Conservation (phyloP, 2,113 vertebrate species). For the Chiloscyllium plagiosum region DNA sequence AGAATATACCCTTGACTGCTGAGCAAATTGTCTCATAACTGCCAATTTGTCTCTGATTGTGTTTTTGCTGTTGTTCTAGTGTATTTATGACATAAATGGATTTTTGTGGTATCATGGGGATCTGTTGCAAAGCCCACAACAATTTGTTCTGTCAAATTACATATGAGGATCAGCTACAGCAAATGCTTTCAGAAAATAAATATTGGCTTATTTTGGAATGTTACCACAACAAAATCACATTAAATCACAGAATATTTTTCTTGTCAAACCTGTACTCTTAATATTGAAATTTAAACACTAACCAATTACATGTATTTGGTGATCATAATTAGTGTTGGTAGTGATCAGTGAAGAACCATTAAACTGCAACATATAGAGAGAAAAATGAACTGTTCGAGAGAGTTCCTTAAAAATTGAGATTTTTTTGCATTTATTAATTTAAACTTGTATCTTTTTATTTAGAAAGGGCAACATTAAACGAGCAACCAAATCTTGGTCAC, state of each 20-base stretch:
- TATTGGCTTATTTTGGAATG: background rate
- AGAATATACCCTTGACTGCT: background rate
- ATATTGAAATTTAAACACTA: background rate
- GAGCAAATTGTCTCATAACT: background rate
- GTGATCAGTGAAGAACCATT: background rate
- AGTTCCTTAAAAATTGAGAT: background rate
- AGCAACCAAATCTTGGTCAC: background rate
- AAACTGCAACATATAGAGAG: background rate
- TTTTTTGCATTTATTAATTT: background rate
- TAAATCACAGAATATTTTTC: background rate
- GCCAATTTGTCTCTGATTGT: background rate
- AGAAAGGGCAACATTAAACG: background rate
- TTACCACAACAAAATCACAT: background rate
- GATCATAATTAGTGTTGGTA: background rate
- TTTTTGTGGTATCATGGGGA: background rate
- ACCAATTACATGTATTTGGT: background rate
- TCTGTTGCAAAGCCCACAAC: background rate
- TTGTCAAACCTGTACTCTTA: background rate
- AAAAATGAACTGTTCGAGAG: background rate
- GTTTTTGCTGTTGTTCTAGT: background rate
- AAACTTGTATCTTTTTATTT: background rate
- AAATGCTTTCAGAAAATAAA: background rate
- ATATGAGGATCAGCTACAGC: background rate
- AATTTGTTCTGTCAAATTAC: constrained; percentile 15
- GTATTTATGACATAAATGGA: background rate